phyloP scores from a whole-genome alignment of 1,140 invertebrate species.

The Mya arenaria region DNA sequence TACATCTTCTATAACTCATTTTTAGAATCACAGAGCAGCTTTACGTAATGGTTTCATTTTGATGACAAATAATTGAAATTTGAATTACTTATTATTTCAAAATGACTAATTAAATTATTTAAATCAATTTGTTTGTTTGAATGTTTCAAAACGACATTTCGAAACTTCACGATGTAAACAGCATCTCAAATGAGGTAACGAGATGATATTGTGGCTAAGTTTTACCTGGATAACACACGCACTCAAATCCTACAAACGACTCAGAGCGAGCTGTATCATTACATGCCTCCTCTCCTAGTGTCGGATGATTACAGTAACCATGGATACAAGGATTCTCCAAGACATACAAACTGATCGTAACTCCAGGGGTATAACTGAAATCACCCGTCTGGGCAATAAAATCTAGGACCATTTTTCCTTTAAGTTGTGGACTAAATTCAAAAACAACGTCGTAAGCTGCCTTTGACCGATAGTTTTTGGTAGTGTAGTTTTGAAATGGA shows the following conservation, averaged over 20 bases:
- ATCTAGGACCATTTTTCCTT: slow-evolving; percentile 19
- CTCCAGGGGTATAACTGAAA: slow-evolving; percentile 1
- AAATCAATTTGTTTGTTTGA: too few relatives aligned
- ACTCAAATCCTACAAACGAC: slow-evolving; percentile 40
- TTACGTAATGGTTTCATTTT: too few relatives aligned
- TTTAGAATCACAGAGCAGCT: too few relatives aligned
- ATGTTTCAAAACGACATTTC: too few relatives aligned
- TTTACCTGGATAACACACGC: slow-evolving; percentile 39
- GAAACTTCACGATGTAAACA: too few relatives aligned
- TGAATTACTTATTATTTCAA: too few relatives aligned
- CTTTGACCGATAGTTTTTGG: neutral
- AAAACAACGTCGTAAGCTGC: neutral
- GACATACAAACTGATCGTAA: slow-evolving; percentile 32
- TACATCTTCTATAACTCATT: too few relatives aligned
- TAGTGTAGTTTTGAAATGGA: neutral
- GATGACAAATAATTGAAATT: too few relatives aligned
- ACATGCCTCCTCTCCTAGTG: neutral
- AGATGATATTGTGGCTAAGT: too few relatives aligned
- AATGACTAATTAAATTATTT: too few relatives aligned
- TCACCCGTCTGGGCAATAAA: neutral
- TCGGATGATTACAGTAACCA: slow-evolving; percentile 30
- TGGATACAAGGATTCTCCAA: slow-evolving; percentile 45
- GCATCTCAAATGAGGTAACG: too few relatives aligned
- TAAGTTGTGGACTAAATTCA: neutral
- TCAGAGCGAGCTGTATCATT: neutral